Conservation (phyloP, 1,140 invertebrate genomes). For the Sycophila sp. region DNA sequence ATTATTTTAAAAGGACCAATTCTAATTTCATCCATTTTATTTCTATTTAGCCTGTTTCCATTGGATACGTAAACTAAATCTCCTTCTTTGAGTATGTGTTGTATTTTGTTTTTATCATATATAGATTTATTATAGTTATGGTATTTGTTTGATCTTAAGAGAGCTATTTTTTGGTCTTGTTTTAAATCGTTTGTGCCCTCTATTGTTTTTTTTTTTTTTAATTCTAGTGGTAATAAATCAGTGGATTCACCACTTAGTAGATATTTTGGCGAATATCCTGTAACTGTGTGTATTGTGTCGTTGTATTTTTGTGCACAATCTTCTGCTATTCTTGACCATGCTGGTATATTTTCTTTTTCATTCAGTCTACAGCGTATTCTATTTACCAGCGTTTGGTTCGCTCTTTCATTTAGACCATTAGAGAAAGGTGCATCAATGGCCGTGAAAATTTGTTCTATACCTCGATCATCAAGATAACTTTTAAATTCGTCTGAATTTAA, state of each 20-base stretch:
- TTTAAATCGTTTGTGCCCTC: neutral
- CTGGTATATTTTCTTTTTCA: slow-evolving; percentile 5
- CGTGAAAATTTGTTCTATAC: slow-evolving; percentile 29
- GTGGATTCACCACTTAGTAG: slow-evolving; percentile 7
- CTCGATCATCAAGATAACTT: slow-evolving; percentile 25
- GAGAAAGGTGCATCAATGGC: slow-evolving; percentile 21
- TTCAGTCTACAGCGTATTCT: too few relatives aligned
- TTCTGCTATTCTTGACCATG: slow-evolving; percentile 25
- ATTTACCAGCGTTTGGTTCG: too few relatives aligned
- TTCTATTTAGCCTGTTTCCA: too few relatives aligned
- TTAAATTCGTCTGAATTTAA: slow-evolving; percentile 40
- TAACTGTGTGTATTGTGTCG: slow-evolving; percentile 24
- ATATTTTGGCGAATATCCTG: slow-evolving; percentile 12
- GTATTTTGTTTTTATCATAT: slow-evolving; percentile 35
- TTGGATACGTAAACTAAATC: slow-evolving; percentile 35
- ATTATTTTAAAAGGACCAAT: too few relatives aligned
- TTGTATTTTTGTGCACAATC: slow-evolving; percentile 32
- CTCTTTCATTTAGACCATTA: too few relatives aligned
- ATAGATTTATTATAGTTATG: slow-evolving; percentile 22
- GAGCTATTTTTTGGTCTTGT: slow-evolving; percentile 9
- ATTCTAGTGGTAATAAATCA: slow-evolving; percentile 8
- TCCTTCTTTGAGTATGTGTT: slow-evolving; percentile 32
- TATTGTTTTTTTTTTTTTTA: slow-evolving; percentile 6
- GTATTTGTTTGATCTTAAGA: slow-evolving; percentile 21
- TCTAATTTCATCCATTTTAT: too few relatives aligned